Evolutionary conservation across 2,888 invertebrate genomes (phyloP).

Genomic region (Drepanosiphum platanoidis): DNA sequence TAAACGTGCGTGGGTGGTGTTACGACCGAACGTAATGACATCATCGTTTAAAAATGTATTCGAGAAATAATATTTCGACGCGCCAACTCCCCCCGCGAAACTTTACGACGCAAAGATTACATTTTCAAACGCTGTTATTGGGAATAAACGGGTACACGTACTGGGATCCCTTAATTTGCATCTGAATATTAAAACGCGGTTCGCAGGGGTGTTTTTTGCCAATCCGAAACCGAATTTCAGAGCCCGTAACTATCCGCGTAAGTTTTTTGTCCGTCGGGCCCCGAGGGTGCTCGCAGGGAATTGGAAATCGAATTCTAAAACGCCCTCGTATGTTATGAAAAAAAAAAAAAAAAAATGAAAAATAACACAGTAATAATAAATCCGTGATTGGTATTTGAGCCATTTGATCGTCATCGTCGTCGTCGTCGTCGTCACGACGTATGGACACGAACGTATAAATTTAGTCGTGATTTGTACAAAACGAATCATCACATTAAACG

Average conservation of each 20-base stretch:
- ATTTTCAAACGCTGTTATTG: conserved; percentile 51
- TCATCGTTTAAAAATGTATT: conserved; percentile 30
- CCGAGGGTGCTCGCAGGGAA: conserved; percentile 38
- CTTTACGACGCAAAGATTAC: conserved; percentile 36
- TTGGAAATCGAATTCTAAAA: conserved; percentile 55
- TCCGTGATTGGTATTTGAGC: conserved; percentile 57
- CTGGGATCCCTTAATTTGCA: conserved; percentile 57
- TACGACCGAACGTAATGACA: neutral
- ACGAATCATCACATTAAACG: too few relatives aligned
- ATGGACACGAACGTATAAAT: neutral
- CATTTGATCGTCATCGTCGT: conserved; percentile 14
- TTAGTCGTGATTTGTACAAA: too few relatives aligned
- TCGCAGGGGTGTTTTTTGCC: conserved; percentile 58
- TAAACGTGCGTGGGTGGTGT: too few relatives aligned
- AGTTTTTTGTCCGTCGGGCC: conserved; percentile 34
- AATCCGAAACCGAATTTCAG: conserved; percentile 51
- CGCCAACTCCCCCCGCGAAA: neutral
- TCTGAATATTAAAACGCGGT: conserved; percentile 58
- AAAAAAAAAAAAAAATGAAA: conserved; percentile 13
- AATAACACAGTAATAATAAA: neutral
- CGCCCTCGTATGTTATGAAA: neutral
- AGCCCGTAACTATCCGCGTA: conserved; percentile 8
- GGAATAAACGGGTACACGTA: conserved; percentile 20
- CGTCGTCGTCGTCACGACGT: neutral
- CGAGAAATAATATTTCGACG: conserved; percentile 4